phyloP scores from a whole-genome alignment of 1,140 invertebrate genomes.

The Drosophila melanogaster region DNA sequence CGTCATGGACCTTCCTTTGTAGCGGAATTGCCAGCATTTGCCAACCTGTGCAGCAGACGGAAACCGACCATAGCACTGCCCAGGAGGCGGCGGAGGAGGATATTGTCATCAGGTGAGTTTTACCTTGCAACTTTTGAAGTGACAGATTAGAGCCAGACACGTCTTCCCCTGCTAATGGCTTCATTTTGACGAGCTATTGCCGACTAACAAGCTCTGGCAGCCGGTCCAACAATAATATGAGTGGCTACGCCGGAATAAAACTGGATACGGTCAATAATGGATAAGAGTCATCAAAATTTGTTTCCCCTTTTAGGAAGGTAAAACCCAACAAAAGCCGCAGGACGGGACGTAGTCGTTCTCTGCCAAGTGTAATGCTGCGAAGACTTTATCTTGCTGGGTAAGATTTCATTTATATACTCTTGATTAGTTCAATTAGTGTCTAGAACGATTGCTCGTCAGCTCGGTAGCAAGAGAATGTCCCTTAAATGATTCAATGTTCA shows the following conservation, averaged over 20 bases:
- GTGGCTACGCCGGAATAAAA: conserved; percentile 9
- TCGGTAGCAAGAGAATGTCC: neutral
- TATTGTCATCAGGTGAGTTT: conserved; percentile 37
- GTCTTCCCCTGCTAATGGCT: too few species aligned
- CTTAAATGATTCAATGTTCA: conserved; percentile 22
- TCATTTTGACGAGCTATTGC: too few species aligned
- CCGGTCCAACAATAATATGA: too few species aligned
- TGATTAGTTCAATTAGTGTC: conserved; percentile 25
- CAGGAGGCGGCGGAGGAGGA: neutral
- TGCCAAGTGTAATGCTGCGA: conserved; percentile 14
- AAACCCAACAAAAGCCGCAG: neutral
- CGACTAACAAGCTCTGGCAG: too few species aligned
- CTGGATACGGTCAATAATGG: conserved; percentile 40
- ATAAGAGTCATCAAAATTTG: conserved; percentile 34
- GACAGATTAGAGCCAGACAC: conserved; percentile 16
- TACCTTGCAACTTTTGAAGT: neutral
- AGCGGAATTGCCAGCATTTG: conserved; percentile 45
- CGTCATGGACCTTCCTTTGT: conserved; percentile 66
- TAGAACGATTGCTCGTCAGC: neutral
- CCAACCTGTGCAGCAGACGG: conserved; percentile 2
- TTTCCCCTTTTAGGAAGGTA: conserved; percentile 17
- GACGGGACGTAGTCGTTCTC: conserved; percentile 13
- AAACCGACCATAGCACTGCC: neutral
- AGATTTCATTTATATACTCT: neutral
- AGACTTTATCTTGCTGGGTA: conserved; percentile 10